These are phyloP conservation scores for Nothobranchius kuhntae DNA, from an alignment of 2,113 vertebrate genomes.

Conservation along the genomic window DNA sequence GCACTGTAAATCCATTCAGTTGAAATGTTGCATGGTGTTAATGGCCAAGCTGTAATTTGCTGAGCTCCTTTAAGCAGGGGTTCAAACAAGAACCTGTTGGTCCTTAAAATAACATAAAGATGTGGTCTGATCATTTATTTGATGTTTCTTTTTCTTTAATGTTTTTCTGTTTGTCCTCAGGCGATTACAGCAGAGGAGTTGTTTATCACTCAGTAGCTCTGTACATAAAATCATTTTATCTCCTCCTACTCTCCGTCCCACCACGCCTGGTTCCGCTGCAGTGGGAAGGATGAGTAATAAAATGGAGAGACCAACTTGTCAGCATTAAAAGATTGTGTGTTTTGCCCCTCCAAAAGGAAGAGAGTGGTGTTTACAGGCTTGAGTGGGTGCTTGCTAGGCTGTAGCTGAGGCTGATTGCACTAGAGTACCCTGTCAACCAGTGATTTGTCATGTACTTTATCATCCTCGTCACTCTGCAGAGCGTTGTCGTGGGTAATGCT, in stretches of 20 bases:
- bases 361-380: constrained; percentile 82
- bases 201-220: constrained; percentile 72
- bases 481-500: constrained; percentile 80
- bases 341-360: constrained; percentile 79
- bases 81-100: constrained; percentile 70
- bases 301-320: constrained; percentile 73
- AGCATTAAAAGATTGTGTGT: constrained; percentile 81
- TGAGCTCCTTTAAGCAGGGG: constrained; percentile 57
- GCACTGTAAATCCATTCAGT: constrained; percentile 69
- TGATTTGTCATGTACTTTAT: constrained; percentile 89
- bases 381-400: constrained; percentile 79
- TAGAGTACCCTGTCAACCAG: constrained; percentile 80
- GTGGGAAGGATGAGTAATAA: constrained; percentile 76
- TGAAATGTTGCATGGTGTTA: constrained; percentile 69
- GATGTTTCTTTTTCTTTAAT: constrained; percentile 73
- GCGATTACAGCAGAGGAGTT: constrained; percentile 73
- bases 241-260: constrained; percentile 37
- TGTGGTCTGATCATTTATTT: constrained; percentile 74
- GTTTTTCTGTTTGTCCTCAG: constrained; percentile 75
- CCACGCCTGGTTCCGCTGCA: constrained; percentile 43
- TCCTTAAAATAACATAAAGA: constrained; percentile 80
- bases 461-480: constrained; percentile 86
- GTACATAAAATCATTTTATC: constrained; percentile 69
- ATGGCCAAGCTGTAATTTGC: constrained; percentile 63
- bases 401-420: constrained; percentile 82